Conservation (phyloP, 2,113 vertebrate species). For the Sceloporus undulatus region DNA sequence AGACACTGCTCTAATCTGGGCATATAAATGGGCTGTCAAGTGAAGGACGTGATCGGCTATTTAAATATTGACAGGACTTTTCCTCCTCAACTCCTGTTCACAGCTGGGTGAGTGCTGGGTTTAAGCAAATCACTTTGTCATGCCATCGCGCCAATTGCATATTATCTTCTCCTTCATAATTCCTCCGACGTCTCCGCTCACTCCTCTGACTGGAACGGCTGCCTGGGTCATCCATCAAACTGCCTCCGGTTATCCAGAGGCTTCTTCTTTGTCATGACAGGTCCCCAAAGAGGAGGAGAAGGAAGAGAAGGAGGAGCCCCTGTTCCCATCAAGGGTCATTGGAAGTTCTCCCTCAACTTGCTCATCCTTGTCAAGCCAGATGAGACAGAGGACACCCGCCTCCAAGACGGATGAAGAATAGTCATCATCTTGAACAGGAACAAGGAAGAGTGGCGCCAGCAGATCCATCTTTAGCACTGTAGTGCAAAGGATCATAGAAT, state of each 20-base stretch:
- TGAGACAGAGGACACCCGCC: neutral
- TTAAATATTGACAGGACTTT: constrained; percentile 47
- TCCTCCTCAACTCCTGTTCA: neutral
- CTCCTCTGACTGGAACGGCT: constrained; percentile 33
- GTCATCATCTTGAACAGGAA: neutral
- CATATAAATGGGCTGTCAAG: constrained; percentile 53
- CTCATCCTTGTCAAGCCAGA: constrained; percentile 39
- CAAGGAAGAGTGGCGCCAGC: neutral
- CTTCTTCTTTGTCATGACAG: constrained; percentile 43
- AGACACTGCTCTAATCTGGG: constrained; percentile 1
- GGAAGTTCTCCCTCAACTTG: constrained; percentile 40
- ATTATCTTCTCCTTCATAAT: constrained; percentile 43
- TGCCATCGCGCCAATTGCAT: neutral
- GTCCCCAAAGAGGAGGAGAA: constrained; percentile 34
- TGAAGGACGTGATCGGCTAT: constrained; percentile 46
- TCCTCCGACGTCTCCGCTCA: constrained; percentile 48
- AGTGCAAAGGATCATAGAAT: too few species aligned
- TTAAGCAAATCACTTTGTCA: constrained; percentile 60
- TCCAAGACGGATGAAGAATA: neutral
- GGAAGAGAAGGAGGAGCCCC: constrained; percentile 49
- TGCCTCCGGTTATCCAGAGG: constrained; percentile 36
- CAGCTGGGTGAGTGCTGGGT: constrained; percentile 49
- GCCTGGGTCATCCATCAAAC: constrained; percentile 66
- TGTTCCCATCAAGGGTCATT: constrained; percentile 55
- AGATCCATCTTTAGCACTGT: neutral